Evolutionary conservation across 2,888 invertebrate species (phyloP), one percentile per base, ranked within the genome.

Genomic region (Drosophila anceps): DNA sequence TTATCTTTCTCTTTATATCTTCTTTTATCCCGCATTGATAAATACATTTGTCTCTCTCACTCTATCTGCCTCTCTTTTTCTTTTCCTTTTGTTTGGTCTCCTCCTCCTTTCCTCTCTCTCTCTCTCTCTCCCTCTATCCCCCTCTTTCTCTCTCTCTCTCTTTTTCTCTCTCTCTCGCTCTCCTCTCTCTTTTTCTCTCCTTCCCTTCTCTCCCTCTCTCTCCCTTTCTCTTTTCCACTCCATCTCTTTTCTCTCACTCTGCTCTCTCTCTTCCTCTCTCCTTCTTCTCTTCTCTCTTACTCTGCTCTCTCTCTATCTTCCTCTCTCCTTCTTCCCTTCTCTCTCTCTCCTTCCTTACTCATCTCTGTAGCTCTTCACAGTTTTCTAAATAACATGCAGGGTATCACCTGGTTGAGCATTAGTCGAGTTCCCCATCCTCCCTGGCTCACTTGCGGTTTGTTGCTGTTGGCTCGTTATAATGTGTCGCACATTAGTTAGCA

Each of bases 401-500:
- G 53, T 76, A 79, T 59, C 6, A 0, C 6, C 0, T 0, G 29
- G 79, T 69, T 27, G 18, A n/a, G 33, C 20, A 24, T 15, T 2
- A 1, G 12, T 5, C 8, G 1, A 13, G 4, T 20, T 27, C 7
- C 0, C 46, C 6, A 20, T 2, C 48, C 35, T 18, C 37, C 39
- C 8, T 8, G 27, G 39, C 39, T 43, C 31, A 43, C 37, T 48
- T 55, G 50, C 48, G 51, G 51, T 53, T 61, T 57, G 70, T 69
- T 57, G 57, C 12, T 68, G 60, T 54, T 29, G 66, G 48, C 70
- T 67, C 83, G 72, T 88, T 79, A 82, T 84, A 88, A 77, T 87
- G 89, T 88, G 81, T 89, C 77, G 89, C 85, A 87, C 89, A 90
- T 90, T 90, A 90, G 90, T 88, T 90, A 90, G 90, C 85, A 85